Evolutionary conservation across 2,888 invertebrate genomes (phyloP), one percentile per base, ranked within the genome.

Genomic region (Eucera pruinosa): DNA sequence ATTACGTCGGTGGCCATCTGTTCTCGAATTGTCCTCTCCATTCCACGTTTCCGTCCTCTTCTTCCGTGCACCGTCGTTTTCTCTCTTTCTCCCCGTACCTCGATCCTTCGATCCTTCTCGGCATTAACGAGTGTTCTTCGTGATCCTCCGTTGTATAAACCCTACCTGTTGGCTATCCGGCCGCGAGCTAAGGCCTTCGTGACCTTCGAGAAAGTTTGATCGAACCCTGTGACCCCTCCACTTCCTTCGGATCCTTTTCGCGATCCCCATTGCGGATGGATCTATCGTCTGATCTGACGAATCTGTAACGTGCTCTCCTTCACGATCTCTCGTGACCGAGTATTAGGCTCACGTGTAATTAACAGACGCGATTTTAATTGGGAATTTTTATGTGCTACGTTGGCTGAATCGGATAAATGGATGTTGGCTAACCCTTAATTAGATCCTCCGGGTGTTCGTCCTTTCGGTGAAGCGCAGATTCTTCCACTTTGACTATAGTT

Each of bases 191-290:
- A 58, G 55, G 65, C 50, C 65, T 41, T 64, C 68, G 65, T 81
- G 81, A 81, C 74, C 84, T 75, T 81, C 83, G 85, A 80, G 86
- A 82, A 87, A 87, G 86, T 87, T 87, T 85, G 86, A 87, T 87
- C 85, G 75, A 82, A 77, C 79, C 86, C 80, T 85, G n/a, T n/a
- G 86, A 85, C 83, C 85, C 69, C 62, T 45, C 23, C 25, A n/a
- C 25, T 47, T 11, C 3, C 11, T 15, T n/a, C 33, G n/a, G n/a
- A n/a, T 48, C 23, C 25, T n/a, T 33, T 36, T 62, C 36, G 13
- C 18, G 25, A 39, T 36, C 39, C 13, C 13, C 11, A 13, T 18
- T 15, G 41, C 25, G 47, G 55, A 55, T 50, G 52, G 48, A 75
- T 81, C 78, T 81, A 78, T 78, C 81, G 58, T 48, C 55, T 75